These are phyloP conservation scores for Abrostola triplasia DNA, from an alignment of 2,888 invertebrate genomes.

Conservation along the genomic window DNA sequence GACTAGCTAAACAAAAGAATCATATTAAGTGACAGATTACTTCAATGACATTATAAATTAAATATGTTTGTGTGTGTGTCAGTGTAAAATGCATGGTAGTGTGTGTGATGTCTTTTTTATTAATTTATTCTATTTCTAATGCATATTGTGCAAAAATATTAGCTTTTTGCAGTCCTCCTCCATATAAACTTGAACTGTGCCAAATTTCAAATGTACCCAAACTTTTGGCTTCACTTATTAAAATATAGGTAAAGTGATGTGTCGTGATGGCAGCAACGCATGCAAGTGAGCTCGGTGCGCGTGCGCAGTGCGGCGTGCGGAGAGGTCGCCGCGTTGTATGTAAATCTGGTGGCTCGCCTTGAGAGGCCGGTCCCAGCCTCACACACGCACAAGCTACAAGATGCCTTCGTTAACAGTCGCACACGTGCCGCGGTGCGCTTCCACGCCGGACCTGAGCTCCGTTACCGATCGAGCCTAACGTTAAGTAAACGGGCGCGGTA, in stretches of 20 bases:
- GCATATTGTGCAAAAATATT: too few species aligned
- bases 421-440: neutral
- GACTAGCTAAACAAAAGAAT: too few species aligned
- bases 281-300: neutral
- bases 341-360: constrained; percentile 60
- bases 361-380: constrained; percentile 43
- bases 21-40: too few species aligned
- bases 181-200: too few species aligned
- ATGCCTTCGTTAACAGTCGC: neutral
- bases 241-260: neutral
- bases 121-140: too few species aligned
- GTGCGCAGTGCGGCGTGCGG: neutral
- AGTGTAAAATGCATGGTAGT: too few species aligned
- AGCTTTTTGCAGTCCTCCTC: too few species aligned
- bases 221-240: too few species aligned
- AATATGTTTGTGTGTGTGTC: too few species aligned
- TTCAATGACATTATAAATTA: too few species aligned
- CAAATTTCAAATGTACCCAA: too few species aligned
- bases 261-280: neutral
- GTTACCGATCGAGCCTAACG: neutral
- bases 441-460: neutral
- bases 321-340: constrained; percentile 33
- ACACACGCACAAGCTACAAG: constrained; percentile 14
- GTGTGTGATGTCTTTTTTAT: too few species aligned
- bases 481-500: neutral